These are phyloP conservation scores for Pristionchus mayeri DNA, from an alignment of 2,888 invertebrate species.

Conservation along the genomic window DNA sequence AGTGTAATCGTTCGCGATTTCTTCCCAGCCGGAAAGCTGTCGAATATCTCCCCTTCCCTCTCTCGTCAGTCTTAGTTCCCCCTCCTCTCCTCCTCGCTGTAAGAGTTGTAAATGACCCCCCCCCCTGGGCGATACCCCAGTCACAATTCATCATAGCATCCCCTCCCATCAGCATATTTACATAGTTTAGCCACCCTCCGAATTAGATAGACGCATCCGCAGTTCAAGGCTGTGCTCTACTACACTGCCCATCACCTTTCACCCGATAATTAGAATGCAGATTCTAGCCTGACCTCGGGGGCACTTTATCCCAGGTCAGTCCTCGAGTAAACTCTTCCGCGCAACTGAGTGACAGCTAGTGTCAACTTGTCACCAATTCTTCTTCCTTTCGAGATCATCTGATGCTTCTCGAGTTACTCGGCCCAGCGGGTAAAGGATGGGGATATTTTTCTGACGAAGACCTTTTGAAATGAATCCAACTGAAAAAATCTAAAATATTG, in stretches of 20 bases:
- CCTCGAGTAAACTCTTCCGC: neutral
- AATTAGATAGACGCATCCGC: neutral
- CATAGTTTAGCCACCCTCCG: slow-evolving; percentile 22
- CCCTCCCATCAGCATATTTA: slow-evolving; percentile 26
- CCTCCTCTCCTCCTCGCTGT: neutral
- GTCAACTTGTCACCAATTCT: neutral
- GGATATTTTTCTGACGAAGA: neutral
- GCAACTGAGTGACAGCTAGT: slow-evolving; percentile 26
- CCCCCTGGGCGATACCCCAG: neutral
- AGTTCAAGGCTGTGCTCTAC: slow-evolving; percentile 18
- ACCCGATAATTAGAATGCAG: neutral
- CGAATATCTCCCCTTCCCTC: neutral
- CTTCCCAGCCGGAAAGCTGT: slow-evolving; percentile 22
- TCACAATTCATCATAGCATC: slow-evolving; percentile 32
- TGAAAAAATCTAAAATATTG: neutral
- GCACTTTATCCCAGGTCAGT: neutral
- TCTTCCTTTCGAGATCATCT: slow-evolving; percentile 16
- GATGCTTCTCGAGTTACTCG: neutral
- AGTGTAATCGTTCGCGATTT: slow-evolving; percentile 32
- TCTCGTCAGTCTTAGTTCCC: neutral
- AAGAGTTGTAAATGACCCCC: slow-evolving; percentile 33
- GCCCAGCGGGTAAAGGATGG: no score
- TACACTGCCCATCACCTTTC: neutral
- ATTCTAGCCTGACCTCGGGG: slow-evolving; percentile 2
- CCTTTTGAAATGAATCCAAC: neutral